Evolutionary conservation across 2,888 invertebrate species (phyloP).

Genomic region (Resseliella maxima): DNA sequence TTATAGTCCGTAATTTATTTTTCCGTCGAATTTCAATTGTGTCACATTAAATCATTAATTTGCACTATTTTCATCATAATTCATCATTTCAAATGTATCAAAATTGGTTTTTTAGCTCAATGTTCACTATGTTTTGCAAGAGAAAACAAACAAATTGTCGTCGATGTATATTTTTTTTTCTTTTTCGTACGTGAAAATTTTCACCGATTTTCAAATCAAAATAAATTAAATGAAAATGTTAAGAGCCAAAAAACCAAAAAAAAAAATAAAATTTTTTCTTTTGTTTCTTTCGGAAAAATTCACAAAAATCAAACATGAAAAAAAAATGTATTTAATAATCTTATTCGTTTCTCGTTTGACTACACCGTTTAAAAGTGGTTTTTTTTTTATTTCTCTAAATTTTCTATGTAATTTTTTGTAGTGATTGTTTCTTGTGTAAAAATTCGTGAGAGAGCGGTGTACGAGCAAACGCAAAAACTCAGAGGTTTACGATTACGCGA

Average conservation of each 20-base stretch:
- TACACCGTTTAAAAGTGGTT: background rate
- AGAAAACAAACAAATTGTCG: no score
- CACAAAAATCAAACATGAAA: background rate
- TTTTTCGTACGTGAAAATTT: no score
- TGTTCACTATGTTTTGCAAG: conserved; percentile 36
- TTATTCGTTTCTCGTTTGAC: no score
- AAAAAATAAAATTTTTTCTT: no score
- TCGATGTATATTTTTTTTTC: no score
- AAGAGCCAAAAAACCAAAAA: no score
- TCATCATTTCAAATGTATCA: background rate
- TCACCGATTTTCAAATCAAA: background rate
- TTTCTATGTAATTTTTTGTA: background rate
- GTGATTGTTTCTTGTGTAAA: background rate
- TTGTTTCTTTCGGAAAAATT: background rate
- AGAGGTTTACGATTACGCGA: conserved; percentile 56
- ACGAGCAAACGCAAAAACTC: conserved; percentile 44
- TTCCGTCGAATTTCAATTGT: background rate
- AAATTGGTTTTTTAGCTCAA: background rate
- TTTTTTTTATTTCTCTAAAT: background rate
- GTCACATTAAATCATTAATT: background rate
- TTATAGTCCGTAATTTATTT: background rate
- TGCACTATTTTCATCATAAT: conserved; percentile 32
- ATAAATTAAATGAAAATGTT: no score
- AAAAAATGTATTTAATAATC: background rate
- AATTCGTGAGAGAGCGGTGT: conserved; percentile 24